Evolutionary conservation across 1,140 invertebrate species (phyloP), one percentile per base, ranked within the genome.

Genomic region (Leptinotarsa defecta): DNA sequence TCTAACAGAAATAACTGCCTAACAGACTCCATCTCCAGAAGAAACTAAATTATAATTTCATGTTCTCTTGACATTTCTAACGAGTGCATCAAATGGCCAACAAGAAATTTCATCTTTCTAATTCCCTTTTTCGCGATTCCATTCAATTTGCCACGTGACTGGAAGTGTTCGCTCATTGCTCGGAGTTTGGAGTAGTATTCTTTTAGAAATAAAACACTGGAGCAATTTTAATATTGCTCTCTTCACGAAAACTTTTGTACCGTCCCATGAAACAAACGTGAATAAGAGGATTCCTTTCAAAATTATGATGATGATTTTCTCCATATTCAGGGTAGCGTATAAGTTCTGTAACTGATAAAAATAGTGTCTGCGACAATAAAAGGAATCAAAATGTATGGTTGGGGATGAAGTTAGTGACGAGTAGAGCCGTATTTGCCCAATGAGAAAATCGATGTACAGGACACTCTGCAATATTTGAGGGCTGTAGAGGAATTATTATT

Each of bases 161-260:
- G 52, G 52, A 57, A 57, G 52, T 57, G 52, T 57, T 57, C n/a
- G 17, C 13, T 57, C 52, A 57, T 57, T 57, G 52, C 52, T 57
- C 4, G 6, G n/a, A 57, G 52, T 57, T 57, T 8, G 52, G 13
- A 57, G 52, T 19, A 57, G n/a, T 57, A n/a, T 57, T 57, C 52
- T 57, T 57, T 57, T 13, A n/a, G 52, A 57, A 57, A 57, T 57
- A 15, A 57, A 57, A 57, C 17, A 57, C 15, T 57, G 52, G 17
- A 17, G n/a, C 52, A 15, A 15, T 57, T 57, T 57, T 57, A 57
- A 57, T 57, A 57, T 57, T 57, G n/a, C 52, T 57, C 17, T 57
- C 13, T n/a, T 57, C 15, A 15, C 6, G 52, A 57, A n/a, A 57
- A 57, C 15, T 57, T 57, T 57, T 57, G 15, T 13, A 57, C 52